Conservation (phyloP, 2,113 vertebrate genomes). For the Erpornis zantholeuca region DNA sequence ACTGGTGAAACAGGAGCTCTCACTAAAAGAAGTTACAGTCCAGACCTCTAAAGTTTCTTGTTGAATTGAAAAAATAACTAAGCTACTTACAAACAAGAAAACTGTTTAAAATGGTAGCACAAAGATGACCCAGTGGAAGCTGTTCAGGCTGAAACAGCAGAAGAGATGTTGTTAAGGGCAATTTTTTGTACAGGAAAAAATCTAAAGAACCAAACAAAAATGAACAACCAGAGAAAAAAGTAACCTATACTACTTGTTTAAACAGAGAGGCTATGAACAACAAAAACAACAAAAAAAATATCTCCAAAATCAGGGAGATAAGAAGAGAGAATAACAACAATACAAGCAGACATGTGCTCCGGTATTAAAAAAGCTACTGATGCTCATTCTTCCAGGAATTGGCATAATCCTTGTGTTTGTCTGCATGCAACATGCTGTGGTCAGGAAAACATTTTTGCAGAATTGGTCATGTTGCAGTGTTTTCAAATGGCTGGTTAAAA, state of each 20-base stretch:
- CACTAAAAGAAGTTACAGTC: neutral
- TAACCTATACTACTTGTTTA: neutral
- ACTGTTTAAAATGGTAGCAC: neutral
- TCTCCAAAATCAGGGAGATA: neutral
- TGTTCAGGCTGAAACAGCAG: neutral
- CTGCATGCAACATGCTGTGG: constrained; percentile 64
- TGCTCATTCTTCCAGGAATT: constrained; percentile 66
- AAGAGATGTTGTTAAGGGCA: neutral
- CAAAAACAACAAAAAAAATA: neutral
- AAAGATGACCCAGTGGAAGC: neutral
- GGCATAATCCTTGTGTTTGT: constrained; percentile 56
- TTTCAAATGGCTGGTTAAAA: constrained; percentile 57
- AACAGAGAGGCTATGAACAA: neutral
- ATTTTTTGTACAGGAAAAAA: neutral
- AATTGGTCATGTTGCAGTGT: constrained; percentile 56
- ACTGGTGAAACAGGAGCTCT: neutral
- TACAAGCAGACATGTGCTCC: neutral
- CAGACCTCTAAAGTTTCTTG: neutral
- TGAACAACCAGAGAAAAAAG: neutral
- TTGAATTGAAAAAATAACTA: neutral
- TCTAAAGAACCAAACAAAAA: neutral
- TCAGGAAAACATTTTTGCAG: constrained; percentile 70
- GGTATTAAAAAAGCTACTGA: neutral
- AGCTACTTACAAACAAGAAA: neutral
- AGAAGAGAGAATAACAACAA: neutral